phyloP scores from a whole-genome alignment of 2,888 invertebrate species.

The Phengaris alcon region DNA sequence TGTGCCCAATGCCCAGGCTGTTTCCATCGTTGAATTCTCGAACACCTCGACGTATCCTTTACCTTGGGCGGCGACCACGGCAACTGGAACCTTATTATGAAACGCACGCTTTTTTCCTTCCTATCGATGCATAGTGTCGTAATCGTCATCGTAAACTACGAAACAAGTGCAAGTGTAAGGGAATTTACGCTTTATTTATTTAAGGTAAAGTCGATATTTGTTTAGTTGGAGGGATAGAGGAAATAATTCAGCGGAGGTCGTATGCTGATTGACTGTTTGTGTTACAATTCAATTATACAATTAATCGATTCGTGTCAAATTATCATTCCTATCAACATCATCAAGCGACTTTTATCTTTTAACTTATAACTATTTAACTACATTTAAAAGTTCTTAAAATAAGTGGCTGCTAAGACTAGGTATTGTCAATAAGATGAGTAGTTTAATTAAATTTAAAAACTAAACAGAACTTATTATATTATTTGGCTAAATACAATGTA shows the following conservation, averaged over 20 bases:
- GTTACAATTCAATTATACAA: conserved; percentile 23
- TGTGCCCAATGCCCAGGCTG: background rate
- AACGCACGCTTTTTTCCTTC: conserved; percentile 28
- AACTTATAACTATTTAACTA: background rate
- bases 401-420: too few species aligned
- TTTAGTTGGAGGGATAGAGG: conserved; percentile 35
- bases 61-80: conserved; percentile 26
- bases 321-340: background rate
- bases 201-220: conserved; percentile 34
- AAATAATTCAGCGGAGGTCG: conserved; percentile 43
- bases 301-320: conserved; percentile 19
- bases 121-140: conserved; percentile 30
- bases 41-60: conserved; percentile 11
- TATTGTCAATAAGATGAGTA: too few species aligned
- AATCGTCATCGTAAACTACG: conserved; percentile 25
- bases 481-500: too few species aligned
- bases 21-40: background rate
- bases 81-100: conserved; percentile 6
- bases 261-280: conserved; percentile 37
- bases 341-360: too few species aligned
- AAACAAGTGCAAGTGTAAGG: conserved; percentile 5
- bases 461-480: too few species aligned
- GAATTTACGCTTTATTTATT: background rate
- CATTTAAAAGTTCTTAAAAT: too few species aligned
- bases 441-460: too few species aligned